phyloP scores from a whole-genome alignment of 2,797 vertebrate genomes.

The Clamator glandarius region DNA sequence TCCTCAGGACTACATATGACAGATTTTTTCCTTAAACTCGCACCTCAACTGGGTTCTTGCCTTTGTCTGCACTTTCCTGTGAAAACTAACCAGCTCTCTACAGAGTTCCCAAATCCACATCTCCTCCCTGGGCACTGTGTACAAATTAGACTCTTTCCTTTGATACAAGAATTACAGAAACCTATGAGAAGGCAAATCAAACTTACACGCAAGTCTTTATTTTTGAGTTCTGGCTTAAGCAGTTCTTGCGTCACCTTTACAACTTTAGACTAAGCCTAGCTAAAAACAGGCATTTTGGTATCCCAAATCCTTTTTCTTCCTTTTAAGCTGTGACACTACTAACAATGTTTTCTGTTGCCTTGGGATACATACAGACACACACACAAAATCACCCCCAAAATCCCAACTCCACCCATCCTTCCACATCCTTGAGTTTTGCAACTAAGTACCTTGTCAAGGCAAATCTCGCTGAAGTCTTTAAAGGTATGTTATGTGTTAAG shows the following conservation, averaged over 20 bases:
- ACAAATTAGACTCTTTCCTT: neutral
- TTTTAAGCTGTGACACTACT: neutral
- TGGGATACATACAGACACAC: neutral
- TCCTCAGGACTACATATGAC: neutral
- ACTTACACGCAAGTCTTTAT: neutral
- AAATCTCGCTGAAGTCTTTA: neutral
- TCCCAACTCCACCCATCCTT: neutral
- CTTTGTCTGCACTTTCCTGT: neutral
- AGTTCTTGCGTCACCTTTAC: neutral
- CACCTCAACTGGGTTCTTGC: neutral
- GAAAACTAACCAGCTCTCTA: neutral
- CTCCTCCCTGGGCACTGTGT: neutral
- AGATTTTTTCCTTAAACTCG: neutral
- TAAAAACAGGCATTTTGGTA: neutral
- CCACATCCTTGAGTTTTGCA: neutral
- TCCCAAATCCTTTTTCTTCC: neutral
- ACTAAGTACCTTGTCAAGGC: neutral
- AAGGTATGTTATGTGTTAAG: neutral
- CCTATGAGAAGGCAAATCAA: neutral
- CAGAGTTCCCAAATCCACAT: neutral
- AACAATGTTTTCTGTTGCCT: neutral
- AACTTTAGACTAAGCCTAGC: too few species aligned
- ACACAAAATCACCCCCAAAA: neutral
- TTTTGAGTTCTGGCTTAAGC: neutral
- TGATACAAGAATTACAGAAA: neutral